Evolutionary conservation across 2,888 invertebrate species (phyloP).

Genomic region (Apodemia mormo): DNA sequence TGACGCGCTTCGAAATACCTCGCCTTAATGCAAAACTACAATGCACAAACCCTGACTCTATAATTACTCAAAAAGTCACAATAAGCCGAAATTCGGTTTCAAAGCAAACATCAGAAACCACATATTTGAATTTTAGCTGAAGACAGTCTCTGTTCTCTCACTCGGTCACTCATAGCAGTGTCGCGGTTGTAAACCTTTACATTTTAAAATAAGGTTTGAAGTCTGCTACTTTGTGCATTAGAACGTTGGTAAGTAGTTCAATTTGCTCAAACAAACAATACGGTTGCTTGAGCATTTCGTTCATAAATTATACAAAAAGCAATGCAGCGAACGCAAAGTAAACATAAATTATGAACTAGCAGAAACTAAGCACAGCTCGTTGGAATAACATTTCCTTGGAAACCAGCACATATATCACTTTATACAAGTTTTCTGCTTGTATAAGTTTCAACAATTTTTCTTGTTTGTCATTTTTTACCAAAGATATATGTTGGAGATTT

Average conservation of each 20-base stretch:
- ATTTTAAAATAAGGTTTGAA: too few species aligned
- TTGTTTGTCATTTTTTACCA: slow-evolving; percentile 5
- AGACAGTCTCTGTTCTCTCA: too few species aligned
- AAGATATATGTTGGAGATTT: background rate
- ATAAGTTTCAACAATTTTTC: slow-evolving; percentile 8
- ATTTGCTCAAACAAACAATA: background rate
- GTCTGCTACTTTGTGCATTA: background rate
- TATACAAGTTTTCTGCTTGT: slow-evolving; percentile 1
- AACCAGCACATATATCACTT: slow-evolving; percentile 2
- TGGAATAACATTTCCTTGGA: background rate
- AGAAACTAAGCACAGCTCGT: background rate
- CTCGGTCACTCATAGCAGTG: too few species aligned
- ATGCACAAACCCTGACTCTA: too few species aligned
- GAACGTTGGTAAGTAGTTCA: background rate
- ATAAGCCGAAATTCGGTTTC: too few species aligned
- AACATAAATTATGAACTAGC: background rate
- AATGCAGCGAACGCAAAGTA: background rate
- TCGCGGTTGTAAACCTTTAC: too few species aligned
- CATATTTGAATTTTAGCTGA: too few species aligned
- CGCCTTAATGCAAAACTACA: too few species aligned
- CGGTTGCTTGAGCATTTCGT: background rate
- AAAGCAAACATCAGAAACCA: too few species aligned
- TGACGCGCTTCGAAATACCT: too few species aligned
- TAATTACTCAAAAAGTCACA: too few species aligned
- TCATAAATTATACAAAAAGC: slow-evolving; percentile 2